Evolutionary conservation across 2,113 vertebrate genomes (phyloP).

Genomic region (Anhinga anhinga): DNA sequence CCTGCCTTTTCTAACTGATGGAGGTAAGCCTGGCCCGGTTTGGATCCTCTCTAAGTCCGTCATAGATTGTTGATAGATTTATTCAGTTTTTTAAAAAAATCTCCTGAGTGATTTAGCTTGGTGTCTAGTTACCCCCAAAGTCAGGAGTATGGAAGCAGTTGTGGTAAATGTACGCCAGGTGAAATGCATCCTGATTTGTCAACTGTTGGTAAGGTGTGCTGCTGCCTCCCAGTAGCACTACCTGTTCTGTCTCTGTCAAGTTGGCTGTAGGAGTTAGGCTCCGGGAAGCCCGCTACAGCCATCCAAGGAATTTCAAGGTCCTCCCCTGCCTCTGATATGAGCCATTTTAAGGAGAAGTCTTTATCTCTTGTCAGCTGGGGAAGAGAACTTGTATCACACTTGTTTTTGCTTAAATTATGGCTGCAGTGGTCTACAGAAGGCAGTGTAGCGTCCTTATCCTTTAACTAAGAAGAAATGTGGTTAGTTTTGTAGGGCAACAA

Average conservation of each 20-base stretch:
- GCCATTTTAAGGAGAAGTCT: neutral
- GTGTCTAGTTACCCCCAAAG: neutral
- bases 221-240: neutral
- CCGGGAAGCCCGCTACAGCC: neutral
- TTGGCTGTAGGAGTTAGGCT: neutral
- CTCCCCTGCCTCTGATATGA: neutral
- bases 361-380: neutral
- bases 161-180: rapidly evolving
- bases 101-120: neutral
- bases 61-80: neutral
- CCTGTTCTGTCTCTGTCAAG: neutral
- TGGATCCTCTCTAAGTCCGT: neutral
- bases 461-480: neutral
- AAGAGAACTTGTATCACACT: neutral
- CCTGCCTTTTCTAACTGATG: neutral
- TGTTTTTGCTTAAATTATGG: neutral
- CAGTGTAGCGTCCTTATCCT: neutral
- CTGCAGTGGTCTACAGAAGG: neutral
- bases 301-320: neutral
- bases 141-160: neutral
- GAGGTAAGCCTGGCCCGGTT: neutral
- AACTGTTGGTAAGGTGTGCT: neutral
- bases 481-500: neutral
- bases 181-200: neutral
- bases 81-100: neutral